Conservation (phyloP, 2,888 invertebrate genomes). For the Sinhomidia bicolor region DNA sequence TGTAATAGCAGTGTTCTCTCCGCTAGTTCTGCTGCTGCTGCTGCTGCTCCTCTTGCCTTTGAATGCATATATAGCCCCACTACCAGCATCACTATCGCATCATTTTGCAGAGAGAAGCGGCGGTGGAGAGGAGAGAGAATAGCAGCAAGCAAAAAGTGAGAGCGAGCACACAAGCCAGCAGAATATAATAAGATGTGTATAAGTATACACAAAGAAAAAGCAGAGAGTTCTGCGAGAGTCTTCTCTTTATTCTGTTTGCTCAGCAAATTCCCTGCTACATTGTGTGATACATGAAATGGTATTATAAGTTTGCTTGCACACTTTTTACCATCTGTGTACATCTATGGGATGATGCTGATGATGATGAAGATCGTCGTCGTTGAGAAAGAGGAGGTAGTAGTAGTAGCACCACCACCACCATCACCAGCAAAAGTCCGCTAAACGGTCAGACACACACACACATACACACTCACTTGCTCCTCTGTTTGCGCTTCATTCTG, state of each 20-base stretch:
- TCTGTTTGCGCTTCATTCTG: not conserved
- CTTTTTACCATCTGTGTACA: slow-evolving; percentile 20
- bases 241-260: slow-evolving; percentile 20
- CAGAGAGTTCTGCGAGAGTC: not conserved
- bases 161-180: not conserved
- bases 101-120: too few species aligned
- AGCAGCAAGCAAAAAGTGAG: not conserved
- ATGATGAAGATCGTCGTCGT: not conserved
- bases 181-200: not conserved
- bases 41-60: not conserved
- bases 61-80: not conserved
- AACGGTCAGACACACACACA: not conserved
- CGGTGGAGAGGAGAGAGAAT: not conserved
- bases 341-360: not conserved
- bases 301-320: not conserved
- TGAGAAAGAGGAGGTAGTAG: too few species aligned
- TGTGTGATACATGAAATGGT: not conserved
- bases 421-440: not conserved
- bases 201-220: not conserved
- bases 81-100: not conserved
- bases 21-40: not conserved
- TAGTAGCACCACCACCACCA: too few species aligned
- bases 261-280: slow-evolving; percentile 21
- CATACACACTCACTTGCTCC: not conserved
- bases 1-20: too few species aligned